Base-by-base conservation (phyloP, 2,113 vertebrate genomes). In the Eulacestoma nigropectus region DNA sequence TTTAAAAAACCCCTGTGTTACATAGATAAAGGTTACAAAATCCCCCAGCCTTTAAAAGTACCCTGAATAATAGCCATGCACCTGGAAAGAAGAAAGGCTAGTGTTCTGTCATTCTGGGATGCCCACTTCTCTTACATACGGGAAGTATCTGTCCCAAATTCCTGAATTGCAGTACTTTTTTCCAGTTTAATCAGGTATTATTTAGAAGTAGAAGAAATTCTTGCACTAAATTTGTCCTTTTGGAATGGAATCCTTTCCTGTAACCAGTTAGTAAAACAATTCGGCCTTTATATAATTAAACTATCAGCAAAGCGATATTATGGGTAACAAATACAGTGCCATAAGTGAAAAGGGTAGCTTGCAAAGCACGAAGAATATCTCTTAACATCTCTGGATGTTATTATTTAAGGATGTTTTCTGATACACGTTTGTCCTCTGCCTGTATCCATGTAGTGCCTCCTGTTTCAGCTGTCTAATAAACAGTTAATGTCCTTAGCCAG, bases 401-500 rank as follows among this genome's bases (percentile, higher is more conserved):
- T 67, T 55, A 53, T 67, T 85, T 63, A 56, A 62, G 60, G 42
- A 30, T 5, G 1, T 74, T 91, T 88, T 67, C 55, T 70, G 42
- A 44, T 23, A 18, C 9, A 3, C 29, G 7, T 65, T 79, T 76
- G 18, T 55, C 46, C 37, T 76, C 41, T 42, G n/a, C 27, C 12
- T 69, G 23, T 69, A 33, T 86, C 62, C 0, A 0, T 64, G 42
- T 29, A 47, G 17, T n/a, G 8, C 39, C 30, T 78, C 46, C 29
- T 67, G 37, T 59, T 89, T n/a, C 42, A 90, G 47, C 57, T 84
- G 23, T 53, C 55, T 86, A 52, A 64, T 75, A 94, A 95, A 78
- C 9, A 90, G 92, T 96, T 94, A 93, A 94, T 78, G 53, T 67
- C 81, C 56, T 72, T 47, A 89, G 65, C 68, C 88, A 92, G 92